These are phyloP conservation scores for Limanda limanda DNA, from an alignment of 2,113 vertebrate species.

Conservation along the genomic window DNA sequence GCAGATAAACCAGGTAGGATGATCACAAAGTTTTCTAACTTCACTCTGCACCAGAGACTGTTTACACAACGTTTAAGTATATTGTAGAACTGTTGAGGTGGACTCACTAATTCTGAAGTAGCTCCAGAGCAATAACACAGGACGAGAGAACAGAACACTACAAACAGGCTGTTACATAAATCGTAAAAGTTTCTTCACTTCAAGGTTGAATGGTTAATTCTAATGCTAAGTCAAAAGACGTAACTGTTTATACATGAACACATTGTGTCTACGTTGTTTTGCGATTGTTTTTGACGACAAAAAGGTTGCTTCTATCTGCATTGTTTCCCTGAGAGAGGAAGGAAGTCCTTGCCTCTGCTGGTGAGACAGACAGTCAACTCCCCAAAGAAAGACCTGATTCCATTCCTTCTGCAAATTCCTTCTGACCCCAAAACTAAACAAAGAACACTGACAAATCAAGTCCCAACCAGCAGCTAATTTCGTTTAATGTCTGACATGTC, in stretches of 20 bases:
- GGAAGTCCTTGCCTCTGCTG: not conserved
- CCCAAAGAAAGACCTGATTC: not conserved
- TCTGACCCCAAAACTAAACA: slow-evolving; percentile 9
- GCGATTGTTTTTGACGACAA: not conserved
- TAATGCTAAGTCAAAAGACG: no score
- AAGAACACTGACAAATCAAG: not conserved
- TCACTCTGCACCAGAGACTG: no score
- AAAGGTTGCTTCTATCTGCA: not conserved
- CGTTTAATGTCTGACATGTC: slow-evolving; percentile 16
- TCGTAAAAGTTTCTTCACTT: no score
- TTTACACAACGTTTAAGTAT: no score
- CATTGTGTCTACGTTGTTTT: not conserved
- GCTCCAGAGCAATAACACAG: no score
- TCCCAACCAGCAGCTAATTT: not conserved
- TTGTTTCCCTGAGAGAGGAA: not conserved
- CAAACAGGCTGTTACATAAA: no score
- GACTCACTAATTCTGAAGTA: no score
- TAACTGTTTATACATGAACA: not conserved
- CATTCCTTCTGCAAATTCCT: slow-evolving; percentile 9
- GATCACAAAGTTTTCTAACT: no score
- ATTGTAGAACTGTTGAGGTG: no score
- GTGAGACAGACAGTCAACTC: not conserved
- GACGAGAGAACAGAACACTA: no score
- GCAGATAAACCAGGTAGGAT: no score
- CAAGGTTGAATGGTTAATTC: not conserved